Evolutionary conservation across 2,797 vertebrate species (phyloP).

Genomic region (Crax fasciolata): DNA sequence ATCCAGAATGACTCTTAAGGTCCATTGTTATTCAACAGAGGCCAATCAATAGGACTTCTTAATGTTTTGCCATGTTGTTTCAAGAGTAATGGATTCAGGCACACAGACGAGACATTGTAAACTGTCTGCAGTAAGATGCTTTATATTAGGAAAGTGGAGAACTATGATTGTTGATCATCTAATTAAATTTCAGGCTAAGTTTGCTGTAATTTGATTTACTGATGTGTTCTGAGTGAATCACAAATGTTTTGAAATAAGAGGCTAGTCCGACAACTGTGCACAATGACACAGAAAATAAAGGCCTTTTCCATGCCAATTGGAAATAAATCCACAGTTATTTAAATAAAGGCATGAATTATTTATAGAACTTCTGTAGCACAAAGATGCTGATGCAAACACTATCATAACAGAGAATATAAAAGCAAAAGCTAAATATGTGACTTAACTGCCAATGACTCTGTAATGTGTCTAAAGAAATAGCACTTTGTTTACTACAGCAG

Average conservation of each 20-base stretch:
- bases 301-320: constrained; percentile 22
- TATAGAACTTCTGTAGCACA: background rate
- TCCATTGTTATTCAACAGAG: background rate
- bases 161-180: background rate
- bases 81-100: background rate
- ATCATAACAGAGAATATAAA: constrained; percentile 11
- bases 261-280: background rate
- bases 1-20: background rate
- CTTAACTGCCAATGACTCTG: constrained; percentile 13
- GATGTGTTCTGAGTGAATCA: constrained; percentile 15
- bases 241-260: constrained; percentile 28
- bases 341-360: constrained; percentile 56
- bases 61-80: background rate
- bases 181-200: constrained; percentile 40
- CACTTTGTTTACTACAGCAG: background rate
- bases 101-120: background rate
- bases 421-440: background rate
- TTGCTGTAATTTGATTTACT: constrained; percentile 36
- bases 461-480: background rate
- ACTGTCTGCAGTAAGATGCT: background rate
- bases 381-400: constrained; percentile 24
- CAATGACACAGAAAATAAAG: constrained; percentile 47
- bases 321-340: constrained; percentile 59
- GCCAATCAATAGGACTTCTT: background rate
- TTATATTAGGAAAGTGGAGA: background rate